phyloP scores from a whole-genome alignment of 1,140 invertebrate species.

The Dolichoris vasculosae region DNA sequence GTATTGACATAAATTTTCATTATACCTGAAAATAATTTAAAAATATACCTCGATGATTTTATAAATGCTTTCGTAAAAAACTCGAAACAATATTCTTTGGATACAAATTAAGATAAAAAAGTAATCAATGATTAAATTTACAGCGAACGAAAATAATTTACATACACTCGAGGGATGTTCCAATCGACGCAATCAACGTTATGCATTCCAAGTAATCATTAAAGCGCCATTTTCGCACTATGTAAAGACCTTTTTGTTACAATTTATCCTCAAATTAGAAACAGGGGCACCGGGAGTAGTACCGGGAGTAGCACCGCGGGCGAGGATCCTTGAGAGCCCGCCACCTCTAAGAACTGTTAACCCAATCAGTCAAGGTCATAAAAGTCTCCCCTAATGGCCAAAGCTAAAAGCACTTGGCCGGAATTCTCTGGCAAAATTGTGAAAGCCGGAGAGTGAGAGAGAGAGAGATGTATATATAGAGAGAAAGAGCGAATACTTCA shows the following conservation, averaged over 20 bases:
- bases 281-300: background rate
- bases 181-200: background rate
- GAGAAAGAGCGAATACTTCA: background rate
- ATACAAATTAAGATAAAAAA: background rate
- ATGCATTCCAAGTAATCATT: background rate
- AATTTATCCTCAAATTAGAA: slow-evolving; percentile 12
- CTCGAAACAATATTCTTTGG: background rate
- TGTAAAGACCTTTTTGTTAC: slow-evolving; percentile 12
- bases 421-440: background rate
- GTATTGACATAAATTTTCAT: slow-evolving; percentile 13
- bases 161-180: background rate
- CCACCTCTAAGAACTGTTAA: slow-evolving; percentile 42
- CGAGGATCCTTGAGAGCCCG: background rate
- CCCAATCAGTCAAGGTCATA: slow-evolving; percentile 51
- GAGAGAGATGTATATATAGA: no score
- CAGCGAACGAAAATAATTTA: background rate
- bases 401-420: background rate
- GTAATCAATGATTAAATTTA: background rate
- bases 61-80: no score
- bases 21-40: background rate
- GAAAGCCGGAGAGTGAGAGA: background rate
- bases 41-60: background rate
- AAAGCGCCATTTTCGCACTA: background rate
- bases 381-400: slow-evolving; percentile 43
- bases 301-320: background rate